Evolutionary conservation across 2,888 invertebrate species (phyloP), one percentile per base, ranked within the genome.

Genomic region (Leucoptera coffeella): DNA sequence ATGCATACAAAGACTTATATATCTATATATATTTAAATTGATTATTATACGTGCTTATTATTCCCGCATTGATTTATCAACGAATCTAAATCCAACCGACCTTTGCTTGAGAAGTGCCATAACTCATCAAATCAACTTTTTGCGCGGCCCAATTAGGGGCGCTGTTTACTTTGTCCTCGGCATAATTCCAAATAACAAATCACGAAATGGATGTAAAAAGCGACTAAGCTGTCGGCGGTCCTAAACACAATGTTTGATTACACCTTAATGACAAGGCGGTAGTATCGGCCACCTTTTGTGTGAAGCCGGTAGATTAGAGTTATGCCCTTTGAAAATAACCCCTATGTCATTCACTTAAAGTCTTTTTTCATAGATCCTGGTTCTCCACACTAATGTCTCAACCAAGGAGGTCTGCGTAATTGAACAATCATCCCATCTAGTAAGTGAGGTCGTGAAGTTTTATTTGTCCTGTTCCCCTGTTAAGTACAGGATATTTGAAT

Each of bases 361-460:
- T n/a, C n/a, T n/a, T n/a, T n/a, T n/a, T n/a, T n/a, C n/a, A n/a
- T n/a, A n/a, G n/a, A n/a, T n/a, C n/a, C n/a, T n/a, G n/a, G n/a
- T n/a, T n/a, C n/a, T n/a, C n/a, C n/a, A n/a, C 47, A 50, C 48
- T 55, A 56, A 50, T 56, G 51, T 48, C 50, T 64, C 65, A 50
- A 59, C 67, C 65, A 65, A 65, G 65, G 65, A 67, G 67, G 67
- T 67, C 67, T 58, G 54, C 48, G 59, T 67, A 65, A 69, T 69
- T 65, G 69, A 69, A 65, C 69, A 69, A 69, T 69, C 60, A 64
- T 64, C 60, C 64, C 56, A 60, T 64, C 64, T 59, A 62, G 55
- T 45, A 55, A n/a, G n/a, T n/a, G n/a, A n/a, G n/a, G n/a, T n/a
- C n/a, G 64, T 60, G 55, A 58, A 60, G 45, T 51, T 58, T 50